Evolutionary conservation across 2,888 invertebrate species (phyloP), one percentile per base, ranked within the genome.

Genomic region (Tetropium fuscum): DNA sequence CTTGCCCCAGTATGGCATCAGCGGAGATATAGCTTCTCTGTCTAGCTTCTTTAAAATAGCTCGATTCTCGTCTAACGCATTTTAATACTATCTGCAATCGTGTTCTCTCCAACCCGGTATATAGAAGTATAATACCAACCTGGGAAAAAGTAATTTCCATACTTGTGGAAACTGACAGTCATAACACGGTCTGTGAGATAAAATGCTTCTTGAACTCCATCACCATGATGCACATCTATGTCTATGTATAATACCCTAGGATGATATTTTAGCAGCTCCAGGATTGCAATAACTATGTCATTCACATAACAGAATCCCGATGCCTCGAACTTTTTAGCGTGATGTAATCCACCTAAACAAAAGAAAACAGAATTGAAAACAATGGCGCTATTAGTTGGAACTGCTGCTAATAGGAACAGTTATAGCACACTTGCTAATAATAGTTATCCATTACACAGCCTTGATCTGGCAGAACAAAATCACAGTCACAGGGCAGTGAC

Each of bases 221-320:
- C 96, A 0, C 94, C 95, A 71, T 99, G 99, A 81, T 99, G 99
- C 0, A 99, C 98, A 76, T 99, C 99, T 59, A 99, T 99, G 78
- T 99, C 99, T 63, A 99, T 96, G 78, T 99, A 99, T 1, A 99
- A 83, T 0, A 99, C 98, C 58, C 98, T 84, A 0, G 95, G 92
- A 78, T 98, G 94, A 78, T 95, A 94, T 77, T 97, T 97, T 0
- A 99, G 82, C 3, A 99, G 84, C 80, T 99, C 99, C 47, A 98
- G 82, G 72, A 99, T 98, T 1, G 94, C 96, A 73, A 99, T 95
- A 0, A 99, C 99, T 70, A 99, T 99, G 78, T 99, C 99, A 78
- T 99, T 99, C 1, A 99, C 97, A 74, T 99, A 99, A 81, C 99
- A 99, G 80, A 99, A 99, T 1, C 98, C 90, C n/a, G 97, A 97